Conservation (phyloP, 1,140 invertebrate genomes). For the Drosophila busckii region DNA sequence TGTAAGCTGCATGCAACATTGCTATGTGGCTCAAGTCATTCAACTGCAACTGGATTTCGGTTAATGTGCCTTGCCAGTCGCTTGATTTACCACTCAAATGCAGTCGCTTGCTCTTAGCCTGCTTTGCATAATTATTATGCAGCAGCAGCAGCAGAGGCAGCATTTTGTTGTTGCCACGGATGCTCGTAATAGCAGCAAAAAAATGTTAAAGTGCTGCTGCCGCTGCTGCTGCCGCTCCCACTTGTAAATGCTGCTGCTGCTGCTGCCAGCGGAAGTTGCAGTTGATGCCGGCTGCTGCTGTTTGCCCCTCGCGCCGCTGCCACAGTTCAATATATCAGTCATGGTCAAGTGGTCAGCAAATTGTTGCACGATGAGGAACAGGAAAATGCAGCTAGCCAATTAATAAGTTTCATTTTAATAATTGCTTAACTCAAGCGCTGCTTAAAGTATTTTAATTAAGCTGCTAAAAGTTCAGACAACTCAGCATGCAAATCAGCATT, state of each 20-base stretch:
- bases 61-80: constrained; percentile 51
- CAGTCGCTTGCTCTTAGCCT: constrained; percentile 28
- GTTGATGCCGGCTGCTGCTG: constrained; percentile 9
- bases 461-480: no score
- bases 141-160: constrained; percentile 19
- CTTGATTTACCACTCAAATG: constrained; percentile 19
- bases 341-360: constrained; percentile 54
- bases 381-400: no score
- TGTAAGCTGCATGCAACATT: constrained; percentile 38
- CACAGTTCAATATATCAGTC: constrained; percentile 44
- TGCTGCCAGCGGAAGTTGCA: constrained; percentile 21
- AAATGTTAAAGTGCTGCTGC: constrained; percentile 32
- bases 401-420: no score
- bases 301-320: constrained; percentile 2
- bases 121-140: constrained; percentile 68
- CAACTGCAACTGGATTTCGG: constrained; percentile 70
- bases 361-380: no score
- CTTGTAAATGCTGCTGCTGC: no score
- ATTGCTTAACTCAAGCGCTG: no score
- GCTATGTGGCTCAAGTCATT: constrained; percentile 50
- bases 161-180: constrained; percentile 32
- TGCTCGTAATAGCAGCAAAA: constrained; percentile 39
- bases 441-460: no score
- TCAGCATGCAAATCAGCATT: background rate
- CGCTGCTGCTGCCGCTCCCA: constrained; percentile 12